Evolutionary conservation across 2,888 invertebrate genomes (phyloP).

Genomic region (Chesias legatella): DNA sequence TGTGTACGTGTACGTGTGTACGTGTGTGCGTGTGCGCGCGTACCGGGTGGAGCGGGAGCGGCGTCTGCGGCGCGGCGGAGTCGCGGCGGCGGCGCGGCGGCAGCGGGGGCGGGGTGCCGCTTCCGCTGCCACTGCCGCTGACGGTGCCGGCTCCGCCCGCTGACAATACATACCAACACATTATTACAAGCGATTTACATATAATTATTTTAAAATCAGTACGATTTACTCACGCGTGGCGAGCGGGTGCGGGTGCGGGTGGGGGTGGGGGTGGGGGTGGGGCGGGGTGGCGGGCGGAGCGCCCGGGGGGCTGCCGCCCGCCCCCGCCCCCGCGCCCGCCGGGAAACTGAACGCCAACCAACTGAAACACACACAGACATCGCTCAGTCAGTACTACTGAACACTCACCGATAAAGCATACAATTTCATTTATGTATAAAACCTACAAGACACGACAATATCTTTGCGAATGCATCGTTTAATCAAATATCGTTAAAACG

Average conservation of each 20-base stretch:
- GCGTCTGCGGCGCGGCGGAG: slow-evolving; percentile 62
- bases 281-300: slow-evolving; percentile 50
- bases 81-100: slow-evolving; percentile 68
- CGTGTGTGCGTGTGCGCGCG: slow-evolving; percentile 12
- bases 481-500: no score
- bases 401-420: no score
- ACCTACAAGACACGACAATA: no score
- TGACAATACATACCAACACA: no score
- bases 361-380: slow-evolving; percentile 29
- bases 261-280: slow-evolving; percentile 44
- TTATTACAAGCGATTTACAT: no score
- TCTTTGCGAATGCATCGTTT: no score
- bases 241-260: slow-evolving; percentile 39
- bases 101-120: slow-evolving; percentile 67
- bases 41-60: slow-evolving; percentile 46
- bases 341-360: slow-evolving; percentile 65
- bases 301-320: slow-evolving; percentile 49
- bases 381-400: background rate
- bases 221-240: slow-evolving; percentile 31
- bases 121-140: slow-evolving; percentile 14
- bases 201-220: no score
- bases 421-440: no score
- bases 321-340: slow-evolving; percentile 39
- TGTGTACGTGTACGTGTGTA: background rate
- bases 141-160: no score